Evolutionary conservation across 1,140 invertebrate species (phyloP).

Genomic region (Acromyrmex echinatior): DNA sequence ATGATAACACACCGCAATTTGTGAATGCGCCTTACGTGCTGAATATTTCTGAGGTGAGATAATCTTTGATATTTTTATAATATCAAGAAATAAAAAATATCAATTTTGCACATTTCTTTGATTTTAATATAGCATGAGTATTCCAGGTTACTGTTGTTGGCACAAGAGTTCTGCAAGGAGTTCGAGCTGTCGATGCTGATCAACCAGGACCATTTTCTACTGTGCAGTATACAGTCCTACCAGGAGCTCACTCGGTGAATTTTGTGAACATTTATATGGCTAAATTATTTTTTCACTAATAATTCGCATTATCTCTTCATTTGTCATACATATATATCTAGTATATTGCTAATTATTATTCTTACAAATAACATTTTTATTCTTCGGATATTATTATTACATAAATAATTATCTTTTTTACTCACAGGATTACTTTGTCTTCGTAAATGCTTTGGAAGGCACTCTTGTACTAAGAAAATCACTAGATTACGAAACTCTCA

Average conservation of each 20-base stretch:
- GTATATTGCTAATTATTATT: neutral
- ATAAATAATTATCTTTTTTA: conserved; percentile 23
- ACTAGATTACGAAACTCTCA: conserved; percentile 94
- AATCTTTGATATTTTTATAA: conserved; percentile 11
- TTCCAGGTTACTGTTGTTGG: conserved; percentile 92
- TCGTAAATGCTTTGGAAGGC: conserved; percentile 95
- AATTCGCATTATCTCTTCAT: neutral
- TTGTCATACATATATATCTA: neutral
- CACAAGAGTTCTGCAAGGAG: conserved; percentile 92
- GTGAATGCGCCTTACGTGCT: conserved; percentile 93
- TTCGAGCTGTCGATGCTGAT: conserved; percentile 93
- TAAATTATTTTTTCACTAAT: neutral
- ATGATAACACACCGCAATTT: conserved; percentile 96
- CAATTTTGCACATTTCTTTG: neutral
- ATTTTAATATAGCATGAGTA: neutral
- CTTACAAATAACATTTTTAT: neutral
- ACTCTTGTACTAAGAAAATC: conserved; percentile 93
- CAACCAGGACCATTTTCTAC: conserved; percentile 96
- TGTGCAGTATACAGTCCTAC: conserved; percentile 93
- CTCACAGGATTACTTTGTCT: conserved; percentile 91
- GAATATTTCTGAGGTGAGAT: conserved; percentile 92
- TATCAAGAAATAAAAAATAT: neutral
- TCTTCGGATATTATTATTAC: neutral
- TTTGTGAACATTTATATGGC: conserved; percentile 20
- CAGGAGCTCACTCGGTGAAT: conserved; percentile 92